These are phyloP conservation scores for Trypoxylus dichotomus DNA, from an alignment of 1,140 invertebrate species.

Conservation along the genomic window DNA sequence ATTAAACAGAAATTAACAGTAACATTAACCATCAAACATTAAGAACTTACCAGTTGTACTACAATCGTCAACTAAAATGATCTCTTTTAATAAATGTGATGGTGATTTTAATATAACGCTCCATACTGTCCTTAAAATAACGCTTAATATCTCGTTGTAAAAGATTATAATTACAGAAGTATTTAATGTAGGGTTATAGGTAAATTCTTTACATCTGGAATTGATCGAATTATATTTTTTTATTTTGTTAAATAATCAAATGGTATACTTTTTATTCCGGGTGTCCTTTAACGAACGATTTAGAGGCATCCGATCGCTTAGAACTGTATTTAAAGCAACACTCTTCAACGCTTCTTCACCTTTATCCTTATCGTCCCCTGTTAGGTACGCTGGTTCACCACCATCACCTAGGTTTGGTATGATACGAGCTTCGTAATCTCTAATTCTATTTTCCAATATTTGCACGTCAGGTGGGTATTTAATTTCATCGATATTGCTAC, in stretches of 20 bases:
- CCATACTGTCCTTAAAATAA: conserved; percentile 82
- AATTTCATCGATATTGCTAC: neutral
- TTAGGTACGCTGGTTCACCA: conserved; percentile 64
- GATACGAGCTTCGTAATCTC: conserved; percentile 56
- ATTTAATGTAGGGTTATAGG: conserved; percentile 61
- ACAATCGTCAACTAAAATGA: conserved; percentile 87
- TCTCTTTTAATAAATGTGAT: conserved; percentile 70
- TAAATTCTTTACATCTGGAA: conserved; percentile 59
- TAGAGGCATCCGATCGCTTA: conserved; percentile 79
- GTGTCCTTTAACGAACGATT: conserved; percentile 62
- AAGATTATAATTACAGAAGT: conserved; percentile 82
- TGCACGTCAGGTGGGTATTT: neutral
- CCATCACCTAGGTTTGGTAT: conserved; percentile 64
- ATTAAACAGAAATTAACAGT: neutral
- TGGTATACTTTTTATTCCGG: conserved; percentile 43
- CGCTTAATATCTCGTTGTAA: conserved; percentile 86
- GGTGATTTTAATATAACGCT: conserved; percentile 84
- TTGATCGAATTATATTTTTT: conserved; percentile 31
- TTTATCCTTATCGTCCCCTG: conserved; percentile 58
- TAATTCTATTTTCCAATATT: neutral
- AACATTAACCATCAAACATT: neutral
- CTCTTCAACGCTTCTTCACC: conserved; percentile 70
- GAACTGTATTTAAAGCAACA: conserved; percentile 80
- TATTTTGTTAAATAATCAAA: neutral
- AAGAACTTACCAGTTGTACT: conserved; percentile 69